Evolutionary conservation across 2,797 vertebrate species (phyloP).

Genomic region (Pseudochirops corinnae): DNA sequence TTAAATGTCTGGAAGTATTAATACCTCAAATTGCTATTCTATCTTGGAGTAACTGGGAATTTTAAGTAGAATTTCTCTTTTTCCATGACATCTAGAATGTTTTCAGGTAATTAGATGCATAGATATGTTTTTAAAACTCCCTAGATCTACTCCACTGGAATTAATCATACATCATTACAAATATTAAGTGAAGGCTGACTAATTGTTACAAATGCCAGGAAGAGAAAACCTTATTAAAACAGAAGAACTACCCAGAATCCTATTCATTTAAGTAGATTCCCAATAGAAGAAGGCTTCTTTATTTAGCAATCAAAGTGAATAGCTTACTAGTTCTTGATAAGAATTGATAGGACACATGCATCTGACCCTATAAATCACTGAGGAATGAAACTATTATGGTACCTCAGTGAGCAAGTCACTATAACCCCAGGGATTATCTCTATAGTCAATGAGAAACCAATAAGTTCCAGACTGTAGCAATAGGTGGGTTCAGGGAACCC

Average conservation of each 20-base stretch:
- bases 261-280: background rate
- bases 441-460: too few species aligned
- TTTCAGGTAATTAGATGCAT: background rate
- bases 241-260: background rate
- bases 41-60: background rate
- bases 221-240: background rate
- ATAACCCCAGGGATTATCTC: too few species aligned
- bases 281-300: background rate
- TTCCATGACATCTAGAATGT: background rate
- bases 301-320: background rate
- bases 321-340: background rate
- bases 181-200: background rate
- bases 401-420: too few species aligned
- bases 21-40: background rate
- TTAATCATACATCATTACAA: background rate
- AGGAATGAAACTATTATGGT: background rate
- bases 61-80: background rate
- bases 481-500: too few species aligned
- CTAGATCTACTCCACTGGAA: background rate
- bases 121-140: background rate
- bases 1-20: background rate
- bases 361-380: background rate
- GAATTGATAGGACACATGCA: background rate
- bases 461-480: too few species aligned
- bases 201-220: background rate